A percentile compares a stretch with the other conserved stretches of the same genome.
These are phyloP conservation scores for Drosophila paramelanica DNA, from an alignment of 2,888 invertebrate species.

Conservation along the genomic window DNA sequence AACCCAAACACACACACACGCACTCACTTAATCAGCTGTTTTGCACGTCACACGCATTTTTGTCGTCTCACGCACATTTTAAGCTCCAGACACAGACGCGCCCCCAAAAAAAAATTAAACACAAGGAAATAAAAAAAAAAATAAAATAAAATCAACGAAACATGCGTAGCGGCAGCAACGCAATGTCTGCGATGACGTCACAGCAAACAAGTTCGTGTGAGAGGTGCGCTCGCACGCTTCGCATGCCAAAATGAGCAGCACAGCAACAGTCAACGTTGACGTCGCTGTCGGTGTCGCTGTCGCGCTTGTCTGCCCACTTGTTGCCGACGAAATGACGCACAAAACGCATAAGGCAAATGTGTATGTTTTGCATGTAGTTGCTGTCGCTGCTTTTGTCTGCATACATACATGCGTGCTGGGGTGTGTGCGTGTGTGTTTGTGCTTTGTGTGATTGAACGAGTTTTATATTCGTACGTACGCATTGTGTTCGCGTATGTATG, in stretches of 20 bases:
- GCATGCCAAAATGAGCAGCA: slow-evolving; percentile 15
- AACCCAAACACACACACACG: background rate
- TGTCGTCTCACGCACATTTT: slow-evolving; percentile 47
- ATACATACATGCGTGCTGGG: slow-evolving; percentile 31
- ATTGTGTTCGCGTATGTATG: background rate
- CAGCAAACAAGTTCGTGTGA: slow-evolving; percentile 48
- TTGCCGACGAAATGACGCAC: slow-evolving; percentile 68
- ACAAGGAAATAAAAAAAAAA: slow-evolving; percentile 10
- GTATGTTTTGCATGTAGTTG: slow-evolving; percentile 34
- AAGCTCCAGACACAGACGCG: slow-evolving; percentile 50
- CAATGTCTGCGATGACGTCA: slow-evolving; percentile 46
- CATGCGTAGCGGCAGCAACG: slow-evolving; percentile 51
- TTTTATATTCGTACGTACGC: slow-evolving; percentile 51
- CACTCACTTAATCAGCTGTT: slow-evolving; percentile 43
- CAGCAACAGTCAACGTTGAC: slow-evolving; percentile 26
- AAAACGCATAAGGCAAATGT: slow-evolving; percentile 62
- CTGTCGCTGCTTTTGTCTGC: slow-evolving; percentile 23
- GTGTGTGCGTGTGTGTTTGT: slow-evolving; percentile 13
- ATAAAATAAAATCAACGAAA: slow-evolving; percentile 20
- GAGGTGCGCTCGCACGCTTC: slow-evolving; percentile 17
- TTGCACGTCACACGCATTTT: slow-evolving; percentile 24
- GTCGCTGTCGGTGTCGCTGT: slow-evolving; percentile 10
- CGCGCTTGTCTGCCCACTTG: slow-evolving; percentile 64
- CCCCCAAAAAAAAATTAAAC: slow-evolving; percentile 43
- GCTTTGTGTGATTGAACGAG: slow-evolving; percentile 64